These are phyloP conservation scores for Ethmia dodecea DNA, from an alignment of 2,888 invertebrate genomes.

Conservation along the genomic window DNA sequence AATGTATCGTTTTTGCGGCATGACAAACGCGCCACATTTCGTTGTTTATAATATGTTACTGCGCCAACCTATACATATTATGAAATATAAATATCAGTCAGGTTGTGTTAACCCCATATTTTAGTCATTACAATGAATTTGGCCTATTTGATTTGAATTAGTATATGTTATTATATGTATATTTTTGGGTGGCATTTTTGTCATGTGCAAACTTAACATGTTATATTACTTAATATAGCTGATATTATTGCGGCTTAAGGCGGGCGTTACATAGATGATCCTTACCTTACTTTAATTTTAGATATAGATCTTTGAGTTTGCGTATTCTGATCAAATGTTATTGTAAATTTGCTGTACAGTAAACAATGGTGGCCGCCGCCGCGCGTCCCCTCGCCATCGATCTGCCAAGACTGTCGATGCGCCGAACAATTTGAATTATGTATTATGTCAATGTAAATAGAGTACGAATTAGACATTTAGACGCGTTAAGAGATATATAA, in stretches of 20 bases:
- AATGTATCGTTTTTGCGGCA: constrained; percentile 56
- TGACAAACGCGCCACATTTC: constrained; percentile 55
- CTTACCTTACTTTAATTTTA: constrained; percentile 63
- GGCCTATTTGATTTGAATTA: constrained; percentile 62
- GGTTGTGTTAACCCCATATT: constrained; percentile 63
- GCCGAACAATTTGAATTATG: constrained; percentile 67
- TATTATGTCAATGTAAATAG: constrained; percentile 70
- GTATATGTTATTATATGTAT: constrained; percentile 28
- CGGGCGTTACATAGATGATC: constrained; percentile 64
- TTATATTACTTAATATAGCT: constrained; percentile 68
- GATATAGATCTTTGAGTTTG: constrained; percentile 70
- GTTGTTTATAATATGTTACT: constrained; percentile 35
- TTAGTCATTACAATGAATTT: constrained; percentile 61
- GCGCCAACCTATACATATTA: constrained; percentile 32
- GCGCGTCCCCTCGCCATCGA: constrained; percentile 39
- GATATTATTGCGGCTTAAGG: constrained; percentile 70
- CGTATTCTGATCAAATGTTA: constrained; percentile 71
- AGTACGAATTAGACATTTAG: constrained; percentile 69
- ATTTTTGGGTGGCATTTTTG: constrained; percentile 50
- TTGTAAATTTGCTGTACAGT: constrained; percentile 73
- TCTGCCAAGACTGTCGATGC: constrained; percentile 53
- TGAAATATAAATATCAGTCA: constrained; percentile 36
- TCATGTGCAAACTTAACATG: constrained; percentile 59
- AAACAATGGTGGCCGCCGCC: constrained; percentile 45
- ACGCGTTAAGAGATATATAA: constrained; percentile 62